Evolutionary conservation across 1,140 invertebrate species (phyloP), one percentile per base, ranked within the genome.

Genomic region (Battus philenor): DNA sequence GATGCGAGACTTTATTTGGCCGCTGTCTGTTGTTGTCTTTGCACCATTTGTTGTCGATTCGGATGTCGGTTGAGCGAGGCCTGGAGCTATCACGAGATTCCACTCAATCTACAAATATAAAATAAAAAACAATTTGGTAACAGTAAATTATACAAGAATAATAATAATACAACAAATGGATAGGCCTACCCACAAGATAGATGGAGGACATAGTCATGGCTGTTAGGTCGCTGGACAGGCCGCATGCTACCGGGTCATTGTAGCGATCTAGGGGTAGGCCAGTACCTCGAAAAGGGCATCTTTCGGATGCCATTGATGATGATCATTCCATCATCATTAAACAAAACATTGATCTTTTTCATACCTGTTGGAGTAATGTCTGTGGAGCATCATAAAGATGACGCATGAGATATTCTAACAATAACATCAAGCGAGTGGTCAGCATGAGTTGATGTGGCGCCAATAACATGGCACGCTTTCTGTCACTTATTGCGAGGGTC

Each of bases 391-490:
- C 97, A 71, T 98, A 98, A 10, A 98, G 87, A 87, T 98, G 94
- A 76, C 95, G 95, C 90, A 98, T 95, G 41, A 98, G 90, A 67
- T 98, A 98, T 68, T 99, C 97, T 47, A 98, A 90, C n/a, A 98
- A 87, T 7, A 98, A 87, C 11, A 98, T 86, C 17, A 98, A 77
- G 29, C 97, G 88, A 0, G 94, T 94, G 2, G 97, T 84, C 63
- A 95, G 90, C 48, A 98, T 89, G 10, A 97, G 88, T 72, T 95
- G 93, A 44, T 87, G 86, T 2, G 83, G 77, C 0, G 70, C 70
- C 15, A 82, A 33, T 22, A 55, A 70, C 49, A 59, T 68, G 0
- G 76, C 73, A 2, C 61, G 54, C 50, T 76, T 78, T 29, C 80
- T 66, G 33, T 93, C 92, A 18, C 90, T 91, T 12, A 94, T 86